phyloP scores from a whole-genome alignment of 2,113 vertebrate genomes.

The Percina caprodes region DNA sequence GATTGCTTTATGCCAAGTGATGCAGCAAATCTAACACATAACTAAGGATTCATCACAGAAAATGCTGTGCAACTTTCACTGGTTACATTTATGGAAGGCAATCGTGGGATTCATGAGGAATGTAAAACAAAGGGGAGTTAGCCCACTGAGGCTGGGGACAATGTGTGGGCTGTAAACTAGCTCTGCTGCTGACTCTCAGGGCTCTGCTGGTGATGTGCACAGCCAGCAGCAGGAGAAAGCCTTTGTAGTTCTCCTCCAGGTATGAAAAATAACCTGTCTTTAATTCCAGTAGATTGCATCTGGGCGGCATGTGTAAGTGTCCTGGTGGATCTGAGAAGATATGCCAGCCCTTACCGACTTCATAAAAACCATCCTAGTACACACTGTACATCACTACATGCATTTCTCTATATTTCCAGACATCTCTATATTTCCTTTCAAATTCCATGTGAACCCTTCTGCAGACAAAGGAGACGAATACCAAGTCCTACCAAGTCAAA shows the following conservation, averaged over 20 bases:
- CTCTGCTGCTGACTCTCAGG: conserved; percentile 33
- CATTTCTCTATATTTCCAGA: background rate
- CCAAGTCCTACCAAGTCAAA: background rate
- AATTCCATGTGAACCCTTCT: background rate
- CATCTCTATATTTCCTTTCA: background rate
- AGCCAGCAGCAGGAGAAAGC: conserved; percentile 51
- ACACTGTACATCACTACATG: conserved; percentile 22
- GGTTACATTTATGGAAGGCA: conserved; percentile 12
- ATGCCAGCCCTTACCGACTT: background rate
- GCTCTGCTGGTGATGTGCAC: conserved; percentile 45
- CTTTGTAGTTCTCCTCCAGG: conserved; percentile 64
- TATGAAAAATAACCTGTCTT: conserved; percentile 59
- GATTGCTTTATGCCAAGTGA: background rate
- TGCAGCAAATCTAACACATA: background rate
- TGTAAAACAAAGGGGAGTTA: conserved; percentile 20
- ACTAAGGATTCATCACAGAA: conserved; percentile 10
- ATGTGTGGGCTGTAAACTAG: conserved; percentile 43
- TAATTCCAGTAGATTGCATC: conserved; percentile 58
- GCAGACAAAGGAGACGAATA: background rate
- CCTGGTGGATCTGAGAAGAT: conserved; percentile 21
- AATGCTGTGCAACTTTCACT: background rate
- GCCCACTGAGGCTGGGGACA: conserved; percentile 26
- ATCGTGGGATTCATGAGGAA: conserved; percentile 30
- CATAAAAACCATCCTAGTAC: background rate
- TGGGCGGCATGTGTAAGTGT: conserved; percentile 62